A percentile compares a stretch with the other conserved stretches of the same genome.
Evolutionary conservation across 2,888 invertebrate genomes (phyloP).

Genomic region (Drosophila hawaiiensis): DNA sequence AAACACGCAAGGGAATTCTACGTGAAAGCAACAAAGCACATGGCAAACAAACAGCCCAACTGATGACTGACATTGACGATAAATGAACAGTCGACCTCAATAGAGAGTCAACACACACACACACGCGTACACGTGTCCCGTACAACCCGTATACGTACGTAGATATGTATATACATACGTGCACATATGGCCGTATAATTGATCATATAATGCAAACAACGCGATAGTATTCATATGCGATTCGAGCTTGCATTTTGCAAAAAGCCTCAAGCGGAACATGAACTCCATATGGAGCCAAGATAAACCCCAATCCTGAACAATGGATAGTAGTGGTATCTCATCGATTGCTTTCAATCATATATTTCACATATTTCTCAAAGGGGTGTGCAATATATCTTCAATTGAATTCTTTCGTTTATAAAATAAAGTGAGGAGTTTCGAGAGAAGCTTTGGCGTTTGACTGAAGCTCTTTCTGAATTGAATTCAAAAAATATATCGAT

Average conservation of each 20-base stretch:
- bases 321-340: too few species aligned
- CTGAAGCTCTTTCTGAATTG: neutral
- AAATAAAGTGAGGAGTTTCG: neutral
- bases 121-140: neutral
- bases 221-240: neutral
- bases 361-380: neutral
- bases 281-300: neutral
- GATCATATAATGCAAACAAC: neutral
- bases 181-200: neutral
- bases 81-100: constrained; percentile 77
- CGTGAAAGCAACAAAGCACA: constrained; percentile 72
- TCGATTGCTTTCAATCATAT: neutral
- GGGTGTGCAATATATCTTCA: neutral
- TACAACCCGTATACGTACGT: neutral
- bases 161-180: neutral
- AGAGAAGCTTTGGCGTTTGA: neutral
- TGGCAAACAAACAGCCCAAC: constrained; percentile 53
- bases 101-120: constrained; percentile 46
- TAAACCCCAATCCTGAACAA: neutral
- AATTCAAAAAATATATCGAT: neutral
- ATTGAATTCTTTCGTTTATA: neutral
- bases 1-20: constrained; percentile 54
- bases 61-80: constrained; percentile 76
- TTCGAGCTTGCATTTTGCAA: neutral
- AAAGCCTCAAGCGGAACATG: neutral